phyloP scores from a whole-genome alignment of 2,797 vertebrate genomes.

The Nyctibius grandis region DNA sequence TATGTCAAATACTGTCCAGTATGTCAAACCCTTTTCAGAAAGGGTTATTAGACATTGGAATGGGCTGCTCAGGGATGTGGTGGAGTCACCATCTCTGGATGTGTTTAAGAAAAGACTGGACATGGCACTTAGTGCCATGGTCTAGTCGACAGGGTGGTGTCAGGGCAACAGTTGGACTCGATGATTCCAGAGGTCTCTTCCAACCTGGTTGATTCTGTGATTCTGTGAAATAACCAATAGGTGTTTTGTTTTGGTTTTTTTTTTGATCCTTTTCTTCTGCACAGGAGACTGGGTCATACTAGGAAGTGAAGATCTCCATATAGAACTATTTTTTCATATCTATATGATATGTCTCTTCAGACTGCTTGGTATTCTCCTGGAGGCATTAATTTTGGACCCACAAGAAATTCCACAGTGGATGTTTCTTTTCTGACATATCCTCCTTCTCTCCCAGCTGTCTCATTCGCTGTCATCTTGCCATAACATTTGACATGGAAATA shows the following conservation, averaged over 20 bases:
- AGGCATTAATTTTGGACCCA: not conserved
- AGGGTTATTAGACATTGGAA: no score
- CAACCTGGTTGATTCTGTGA: no score
- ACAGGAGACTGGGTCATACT: not conserved
- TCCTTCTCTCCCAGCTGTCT: not conserved
- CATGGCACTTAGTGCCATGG: no score
- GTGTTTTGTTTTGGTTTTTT: fast-evolving
- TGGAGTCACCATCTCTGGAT: no score
- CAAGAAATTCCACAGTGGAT: not conserved
- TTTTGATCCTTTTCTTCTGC: not conserved
- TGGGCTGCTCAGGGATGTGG: no score
- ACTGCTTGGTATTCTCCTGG: not conserved
- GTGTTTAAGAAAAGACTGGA: no score
- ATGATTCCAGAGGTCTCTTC: no score
- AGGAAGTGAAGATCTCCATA: not conserved
- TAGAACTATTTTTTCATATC: not conserved
- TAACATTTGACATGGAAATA: not conserved
- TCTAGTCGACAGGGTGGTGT: no score
- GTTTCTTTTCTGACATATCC: not conserved
- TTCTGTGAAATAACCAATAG: no score
- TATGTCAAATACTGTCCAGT: no score
- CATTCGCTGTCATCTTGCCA: not conserved
- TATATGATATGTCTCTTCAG: not conserved
- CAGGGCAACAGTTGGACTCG: no score
- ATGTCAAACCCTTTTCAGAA: no score